Base-by-base conservation (phyloP, 2,113 vertebrate species). In the Halcyon malimbica region DNA sequence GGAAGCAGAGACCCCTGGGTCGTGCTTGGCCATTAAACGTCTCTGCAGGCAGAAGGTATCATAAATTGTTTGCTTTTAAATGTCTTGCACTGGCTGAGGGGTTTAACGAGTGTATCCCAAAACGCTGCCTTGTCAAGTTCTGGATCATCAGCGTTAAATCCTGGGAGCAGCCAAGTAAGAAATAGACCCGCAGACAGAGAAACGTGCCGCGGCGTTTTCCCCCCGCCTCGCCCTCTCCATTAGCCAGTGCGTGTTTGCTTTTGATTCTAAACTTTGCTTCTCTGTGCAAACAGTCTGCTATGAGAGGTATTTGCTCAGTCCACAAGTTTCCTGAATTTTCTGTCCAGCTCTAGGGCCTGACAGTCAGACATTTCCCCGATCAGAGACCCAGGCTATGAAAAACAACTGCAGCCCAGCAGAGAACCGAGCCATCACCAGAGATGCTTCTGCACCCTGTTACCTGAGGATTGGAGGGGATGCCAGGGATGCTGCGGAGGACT, bases 271-370 rank as follows among this genome's bases (percentile, higher is more conserved):
- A 94, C 81, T 91, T 86, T 4, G 4, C 84, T 93, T 89, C 93
- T 90, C 82, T 93, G 79, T 73, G 86, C 88, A 93, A 84, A 91
- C 90, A 93, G 93, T 92, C 95, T 95, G 83, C 92, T 92, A 76
- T 41, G 25, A 92, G 88, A 96, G 70, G 39, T 79, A 93, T 94
- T 87, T 90, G 71, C 82, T 93, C 95, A 79, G 82, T 85, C 78
- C 70, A 77, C 87, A 83, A 57, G 35, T 88, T 93, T 83, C 68
- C 70, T 94, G 91, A 80, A 56, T 83, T 93, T 94, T 94, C 70
- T 79, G 21, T 73, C 83, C 59, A 74, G 84, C 63, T 69, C 78
- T 16, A 44, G 44, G 53, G 44, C 70, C 75, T 37, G 63, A 56
- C 2, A 41, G 33, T 31, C 46, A 5, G 41, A 60, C 64, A 31